Evolutionary conservation across 2,888 invertebrate genomes (phyloP).

Genomic region (Pecten maximus): DNA sequence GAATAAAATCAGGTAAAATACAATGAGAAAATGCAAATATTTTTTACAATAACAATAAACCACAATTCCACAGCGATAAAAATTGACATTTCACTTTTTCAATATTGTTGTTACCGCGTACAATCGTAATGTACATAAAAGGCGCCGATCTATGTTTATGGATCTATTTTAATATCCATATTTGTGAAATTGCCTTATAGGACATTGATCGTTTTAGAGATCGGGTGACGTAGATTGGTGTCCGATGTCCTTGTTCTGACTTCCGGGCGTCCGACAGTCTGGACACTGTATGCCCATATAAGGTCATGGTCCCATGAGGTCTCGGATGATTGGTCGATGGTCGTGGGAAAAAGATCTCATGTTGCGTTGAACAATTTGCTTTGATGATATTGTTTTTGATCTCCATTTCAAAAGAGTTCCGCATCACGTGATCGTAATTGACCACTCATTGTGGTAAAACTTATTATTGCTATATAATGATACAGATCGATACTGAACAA

Average conservation of each 20-base stretch:
- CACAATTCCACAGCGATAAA: too few species aligned
- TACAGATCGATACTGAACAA: background rate
- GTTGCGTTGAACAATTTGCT: background rate
- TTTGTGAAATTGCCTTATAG: background rate
- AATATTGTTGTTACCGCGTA: too few species aligned
- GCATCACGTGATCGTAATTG: background rate
- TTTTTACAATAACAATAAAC: too few species aligned
- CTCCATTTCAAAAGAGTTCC: background rate
- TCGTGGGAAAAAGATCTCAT: background rate
- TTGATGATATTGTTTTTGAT: background rate
- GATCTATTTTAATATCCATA: background rate
- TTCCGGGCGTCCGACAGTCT: background rate
- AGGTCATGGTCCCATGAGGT: background rate
- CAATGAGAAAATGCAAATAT: too few species aligned
- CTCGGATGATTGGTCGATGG: background rate
- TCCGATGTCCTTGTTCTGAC: background rate
- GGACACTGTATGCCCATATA: background rate
- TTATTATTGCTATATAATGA: background rate
- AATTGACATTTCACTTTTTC: too few species aligned
- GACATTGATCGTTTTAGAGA: background rate
- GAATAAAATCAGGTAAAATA: too few species aligned
- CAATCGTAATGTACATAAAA: too few species aligned
- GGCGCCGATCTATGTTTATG: too few species aligned
- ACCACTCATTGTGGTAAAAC: background rate
- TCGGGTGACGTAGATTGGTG: background rate